phyloP scores from a whole-genome alignment of 2,113 vertebrate species.

The Platycercus adscitus region DNA sequence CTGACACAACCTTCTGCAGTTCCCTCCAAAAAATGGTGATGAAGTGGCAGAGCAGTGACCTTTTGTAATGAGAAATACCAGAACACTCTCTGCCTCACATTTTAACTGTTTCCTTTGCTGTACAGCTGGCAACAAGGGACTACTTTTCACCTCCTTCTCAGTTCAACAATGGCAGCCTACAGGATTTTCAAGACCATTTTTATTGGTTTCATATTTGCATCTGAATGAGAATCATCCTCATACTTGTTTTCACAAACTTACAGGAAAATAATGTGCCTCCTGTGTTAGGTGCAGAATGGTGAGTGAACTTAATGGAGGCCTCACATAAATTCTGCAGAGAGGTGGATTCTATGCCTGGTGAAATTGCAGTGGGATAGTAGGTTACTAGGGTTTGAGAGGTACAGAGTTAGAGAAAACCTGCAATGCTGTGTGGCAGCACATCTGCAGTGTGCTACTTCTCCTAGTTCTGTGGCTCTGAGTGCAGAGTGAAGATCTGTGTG shows the following conservation, averaged over 20 bases:
- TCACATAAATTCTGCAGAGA: neutral
- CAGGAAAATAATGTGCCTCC: neutral
- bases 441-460: neutral
- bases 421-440: neutral
- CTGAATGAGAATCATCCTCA: neutral
- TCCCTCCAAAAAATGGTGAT: slow-evolving; percentile 66
- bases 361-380: neutral
- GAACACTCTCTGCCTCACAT: slow-evolving; percentile 52
- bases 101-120: slow-evolving; percentile 58
- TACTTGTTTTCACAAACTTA: neutral
- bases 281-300: neutral
- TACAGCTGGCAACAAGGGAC: slow-evolving; percentile 15
- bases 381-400: neutral
- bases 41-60: slow-evolving; percentile 67
- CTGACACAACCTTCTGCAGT: slow-evolving; percentile 34
- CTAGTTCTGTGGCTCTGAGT: neutral
- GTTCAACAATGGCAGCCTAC: neutral
- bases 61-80: slow-evolving; percentile 76
- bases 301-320: neutral
- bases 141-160: neutral
- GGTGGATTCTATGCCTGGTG: neutral
- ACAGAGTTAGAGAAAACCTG: neutral
- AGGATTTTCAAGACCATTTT: neutral
- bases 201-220: neutral
- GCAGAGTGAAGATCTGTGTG: neutral